Conservation (phyloP, 1,140 invertebrate genomes). For the Augochlora pura region DNA sequence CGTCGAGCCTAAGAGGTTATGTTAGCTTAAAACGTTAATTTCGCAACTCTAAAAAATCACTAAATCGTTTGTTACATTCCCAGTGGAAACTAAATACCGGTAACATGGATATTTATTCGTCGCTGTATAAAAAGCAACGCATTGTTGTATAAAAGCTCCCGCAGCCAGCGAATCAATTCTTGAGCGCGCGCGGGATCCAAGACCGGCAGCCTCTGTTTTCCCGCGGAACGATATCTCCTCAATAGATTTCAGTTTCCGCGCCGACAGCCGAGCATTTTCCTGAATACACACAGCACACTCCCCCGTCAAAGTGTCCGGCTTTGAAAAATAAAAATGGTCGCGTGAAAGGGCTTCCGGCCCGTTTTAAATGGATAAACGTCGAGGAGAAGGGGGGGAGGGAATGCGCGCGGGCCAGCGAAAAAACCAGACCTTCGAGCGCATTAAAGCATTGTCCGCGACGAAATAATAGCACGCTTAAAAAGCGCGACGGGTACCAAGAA, state of each 20-base stretch:
- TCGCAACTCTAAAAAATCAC: too few species aligned
- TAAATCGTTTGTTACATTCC: too few species aligned
- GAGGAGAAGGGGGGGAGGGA: too few species aligned
- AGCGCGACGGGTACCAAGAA: conserved; percentile 1
- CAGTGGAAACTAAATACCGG: too few species aligned
- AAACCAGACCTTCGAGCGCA: not conserved
- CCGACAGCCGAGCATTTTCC: not conserved
- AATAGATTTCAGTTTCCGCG: not conserved
- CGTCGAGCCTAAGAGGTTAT: too few species aligned
- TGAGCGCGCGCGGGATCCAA: too few species aligned
- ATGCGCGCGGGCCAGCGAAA: not conserved
- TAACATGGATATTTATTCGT: too few species aligned
- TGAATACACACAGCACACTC: too few species aligned
- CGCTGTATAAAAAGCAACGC: too few species aligned
- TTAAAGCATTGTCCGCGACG: not conserved
- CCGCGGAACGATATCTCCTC: not conserved
- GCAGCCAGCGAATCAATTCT: too few species aligned
- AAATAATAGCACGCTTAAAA: conserved; percentile 7
- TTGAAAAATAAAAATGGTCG: conserved; percentile 7
- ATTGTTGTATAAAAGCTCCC: too few species aligned
- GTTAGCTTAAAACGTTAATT: too few species aligned
- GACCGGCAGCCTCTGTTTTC: not conserved
- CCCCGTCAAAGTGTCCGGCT: not conserved
- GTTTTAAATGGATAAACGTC: conserved; percentile 18
- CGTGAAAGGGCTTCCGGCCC: not conserved